phyloP scores from a whole-genome alignment of 2,888 invertebrate genomes.

The Cerastis leucographa region DNA sequence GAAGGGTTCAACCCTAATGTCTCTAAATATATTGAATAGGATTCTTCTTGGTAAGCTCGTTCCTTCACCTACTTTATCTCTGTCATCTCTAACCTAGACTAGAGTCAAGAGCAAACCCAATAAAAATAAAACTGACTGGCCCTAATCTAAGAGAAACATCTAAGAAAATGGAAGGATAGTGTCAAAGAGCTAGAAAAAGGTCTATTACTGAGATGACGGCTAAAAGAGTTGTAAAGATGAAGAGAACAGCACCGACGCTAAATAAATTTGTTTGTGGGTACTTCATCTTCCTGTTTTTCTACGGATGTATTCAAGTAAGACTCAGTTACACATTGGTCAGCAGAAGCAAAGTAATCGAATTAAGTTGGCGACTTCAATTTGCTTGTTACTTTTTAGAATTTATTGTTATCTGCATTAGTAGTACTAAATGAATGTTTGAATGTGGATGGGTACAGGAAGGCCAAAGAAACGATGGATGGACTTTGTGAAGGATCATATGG shows the following conservation, averaged over 20 bases:
- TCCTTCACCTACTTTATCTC: too few species aligned
- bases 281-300: background rate
- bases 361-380: background rate
- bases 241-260: background rate
- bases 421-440: background rate
- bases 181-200: background rate
- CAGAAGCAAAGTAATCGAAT: background rate
- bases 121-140: too few species aligned
- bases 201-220: background rate
- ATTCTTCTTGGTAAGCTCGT: too few species aligned
- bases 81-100: too few species aligned
- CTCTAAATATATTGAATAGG: too few species aligned
- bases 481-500: too few species aligned
- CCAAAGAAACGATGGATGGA: too few species aligned
- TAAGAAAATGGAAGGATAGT: background rate
- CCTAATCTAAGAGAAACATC: too few species aligned
- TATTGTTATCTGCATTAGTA: background rate
- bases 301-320: background rate
- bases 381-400: background rate
- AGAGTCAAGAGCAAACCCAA: too few species aligned
- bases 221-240: background rate
- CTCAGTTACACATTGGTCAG: background rate
- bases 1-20: too few species aligned
- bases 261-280: background rate
- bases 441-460: too few species aligned